These are phyloP conservation scores for Temnothorax unifasciatus DNA, from an alignment of 2,888 invertebrate species.

Conservation along the genomic window DNA sequence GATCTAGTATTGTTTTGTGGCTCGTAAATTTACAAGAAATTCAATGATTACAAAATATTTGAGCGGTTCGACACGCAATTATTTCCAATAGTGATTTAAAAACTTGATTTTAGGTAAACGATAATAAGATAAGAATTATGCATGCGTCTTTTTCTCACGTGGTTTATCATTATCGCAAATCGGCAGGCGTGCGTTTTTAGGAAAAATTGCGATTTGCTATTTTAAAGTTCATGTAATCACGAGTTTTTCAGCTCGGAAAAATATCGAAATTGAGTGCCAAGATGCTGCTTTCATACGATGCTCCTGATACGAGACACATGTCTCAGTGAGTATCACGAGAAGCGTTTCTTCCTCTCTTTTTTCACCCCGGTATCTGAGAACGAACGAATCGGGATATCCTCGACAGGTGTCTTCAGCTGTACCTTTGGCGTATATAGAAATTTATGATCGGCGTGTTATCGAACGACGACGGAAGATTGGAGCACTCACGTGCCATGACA, in stretches of 20 bases:
- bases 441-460: constrained; percentile 76
- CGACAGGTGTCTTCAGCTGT: constrained; percentile 67
- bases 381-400: constrained; percentile 47
- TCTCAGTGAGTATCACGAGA: constrained; percentile 25
- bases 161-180: neutral
- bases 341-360: constrained; percentile 8
- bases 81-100: neutral
- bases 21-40: neutral
- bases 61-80: neutral
- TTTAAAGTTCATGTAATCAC: neutral
- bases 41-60: neutral
- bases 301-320: constrained; percentile 14
- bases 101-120: neutral
- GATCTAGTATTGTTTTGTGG: neutral
- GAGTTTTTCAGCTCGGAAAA: neutral
- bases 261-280: constrained; percentile 29
- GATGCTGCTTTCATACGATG: neutral
- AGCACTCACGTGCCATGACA: constrained; percentile 58
- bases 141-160: neutral
- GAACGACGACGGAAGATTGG: constrained; percentile 60
- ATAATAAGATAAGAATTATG: neutral
- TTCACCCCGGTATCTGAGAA: constrained; percentile 30
- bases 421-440: constrained; percentile 65
- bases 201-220: neutral
- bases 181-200: neutral